Conservation (phyloP, 2,888 invertebrate genomes). For the Cheilosia soror region DNA sequence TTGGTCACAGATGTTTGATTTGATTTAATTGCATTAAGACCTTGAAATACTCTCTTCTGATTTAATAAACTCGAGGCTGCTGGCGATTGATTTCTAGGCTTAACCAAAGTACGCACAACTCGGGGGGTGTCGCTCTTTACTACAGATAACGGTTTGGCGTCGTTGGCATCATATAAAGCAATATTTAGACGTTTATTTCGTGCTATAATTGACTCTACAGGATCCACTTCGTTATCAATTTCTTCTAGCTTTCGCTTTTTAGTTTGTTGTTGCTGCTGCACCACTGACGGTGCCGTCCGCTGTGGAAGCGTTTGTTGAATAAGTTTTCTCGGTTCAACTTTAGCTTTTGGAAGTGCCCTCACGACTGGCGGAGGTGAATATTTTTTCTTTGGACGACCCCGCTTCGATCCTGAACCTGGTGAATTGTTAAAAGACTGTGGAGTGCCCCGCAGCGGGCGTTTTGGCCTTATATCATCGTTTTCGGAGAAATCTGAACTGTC, state of each 20-base stretch:
- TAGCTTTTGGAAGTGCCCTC: not conserved
- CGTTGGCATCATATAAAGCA: constrained; percentile 75
- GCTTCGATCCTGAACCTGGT: constrained; percentile 4
- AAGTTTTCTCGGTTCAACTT: constrained; percentile 26
- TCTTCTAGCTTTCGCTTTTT: constrained; percentile 56
- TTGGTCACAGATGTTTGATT: constrained; percentile 17
- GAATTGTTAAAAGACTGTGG: not conserved
- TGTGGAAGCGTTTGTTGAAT: not conserved
- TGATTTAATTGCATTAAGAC: constrained; percentile 21
- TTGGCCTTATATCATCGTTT: constrained; percentile 49
- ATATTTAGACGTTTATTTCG: constrained; percentile 76
- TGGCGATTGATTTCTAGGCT: constrained; percentile 50
- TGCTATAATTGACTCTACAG: constrained; percentile 70
- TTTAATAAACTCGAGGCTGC: constrained; percentile 10
- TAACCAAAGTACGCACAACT: not conserved
- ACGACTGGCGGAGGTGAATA: not conserved
- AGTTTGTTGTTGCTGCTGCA: constrained; percentile 20
- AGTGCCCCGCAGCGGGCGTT: not conserved
- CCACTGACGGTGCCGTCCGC: not conserved
- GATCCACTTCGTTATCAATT: constrained; percentile 30
- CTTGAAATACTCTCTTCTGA: constrained; percentile 39
- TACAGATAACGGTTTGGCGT: constrained; percentile 24
- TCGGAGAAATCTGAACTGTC: constrained; percentile 63
- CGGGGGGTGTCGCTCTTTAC: constrained; percentile 6
- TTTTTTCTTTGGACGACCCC: constrained; percentile 38